phyloP scores from a whole-genome alignment of 1,140 invertebrate genomes.

The Procambarus clarkii region DNA sequence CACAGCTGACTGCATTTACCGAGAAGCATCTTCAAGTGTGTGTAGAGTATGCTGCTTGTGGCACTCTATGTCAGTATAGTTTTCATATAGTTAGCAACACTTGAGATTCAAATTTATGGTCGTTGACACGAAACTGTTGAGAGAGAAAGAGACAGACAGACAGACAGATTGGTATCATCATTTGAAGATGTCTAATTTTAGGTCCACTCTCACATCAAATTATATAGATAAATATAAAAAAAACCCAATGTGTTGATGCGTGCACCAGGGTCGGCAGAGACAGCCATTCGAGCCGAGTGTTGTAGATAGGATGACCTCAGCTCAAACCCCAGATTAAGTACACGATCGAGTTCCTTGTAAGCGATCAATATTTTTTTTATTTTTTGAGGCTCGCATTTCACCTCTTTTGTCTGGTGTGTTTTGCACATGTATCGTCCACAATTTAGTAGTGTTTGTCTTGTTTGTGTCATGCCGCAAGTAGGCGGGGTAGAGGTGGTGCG shows the following conservation, averaged over 20 bases:
- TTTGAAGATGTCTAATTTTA: no score
- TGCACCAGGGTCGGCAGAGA: neutral
- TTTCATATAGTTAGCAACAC: no score
- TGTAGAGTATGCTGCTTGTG: no score
- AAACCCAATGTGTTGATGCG: neutral
- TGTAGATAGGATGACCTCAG: neutral
- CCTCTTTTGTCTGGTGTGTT: neutral
- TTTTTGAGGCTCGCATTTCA: neutral
- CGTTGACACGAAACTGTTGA: no score
- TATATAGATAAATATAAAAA: no score
- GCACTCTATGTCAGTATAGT: no score
- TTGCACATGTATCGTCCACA: neutral
- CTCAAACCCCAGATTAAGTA: neutral
- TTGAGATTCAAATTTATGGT: no score
- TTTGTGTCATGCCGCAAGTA: neutral
- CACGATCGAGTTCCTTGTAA: conserved; percentile 2
- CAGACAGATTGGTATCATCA: no score
- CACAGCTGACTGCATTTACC: no score
- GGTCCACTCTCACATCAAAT: no score
- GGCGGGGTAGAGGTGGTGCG: neutral
- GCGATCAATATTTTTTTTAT: neutral
- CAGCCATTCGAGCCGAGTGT: neutral
- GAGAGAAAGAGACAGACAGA: no score
- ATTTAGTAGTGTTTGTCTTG: neutral
- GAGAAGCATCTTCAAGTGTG: no score